These are phyloP conservation scores for Drosophila demipolita DNA, from an alignment of 2,888 invertebrate species.

Conservation along the genomic window DNA sequence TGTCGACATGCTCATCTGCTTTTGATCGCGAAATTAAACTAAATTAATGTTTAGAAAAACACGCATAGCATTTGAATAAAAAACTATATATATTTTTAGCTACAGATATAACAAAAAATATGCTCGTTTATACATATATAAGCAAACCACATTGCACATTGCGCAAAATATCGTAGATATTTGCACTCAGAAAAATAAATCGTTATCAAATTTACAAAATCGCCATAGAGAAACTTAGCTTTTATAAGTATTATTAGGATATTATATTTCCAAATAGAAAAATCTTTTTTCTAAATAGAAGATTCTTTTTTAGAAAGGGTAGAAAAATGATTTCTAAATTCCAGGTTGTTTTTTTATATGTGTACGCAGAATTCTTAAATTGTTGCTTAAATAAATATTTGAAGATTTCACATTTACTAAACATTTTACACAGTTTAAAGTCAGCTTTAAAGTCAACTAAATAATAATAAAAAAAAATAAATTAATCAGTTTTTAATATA, in stretches of 20 bases:
- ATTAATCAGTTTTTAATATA: not conserved
- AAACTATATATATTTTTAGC: slow-evolving; percentile 17
- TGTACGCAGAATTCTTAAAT: not conserved
- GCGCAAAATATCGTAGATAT: slow-evolving; percentile 30
- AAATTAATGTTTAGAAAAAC: slow-evolving; percentile 74
- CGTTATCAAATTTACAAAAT: not conserved
- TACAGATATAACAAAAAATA: slow-evolving; percentile 4
- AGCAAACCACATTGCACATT: slow-evolving; percentile 21
- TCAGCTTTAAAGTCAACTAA: not conserved
- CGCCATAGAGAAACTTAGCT: not conserved
- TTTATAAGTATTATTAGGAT: not conserved
- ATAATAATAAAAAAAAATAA: not conserved
- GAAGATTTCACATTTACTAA: not conserved
- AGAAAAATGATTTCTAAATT: not conserved
- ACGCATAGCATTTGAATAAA: slow-evolving; percentile 64
- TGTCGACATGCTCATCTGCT: slow-evolving; percentile 76
- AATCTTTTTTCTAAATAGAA: not conserved
- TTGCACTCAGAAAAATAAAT: not conserved
- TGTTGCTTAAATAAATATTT: not conserved
- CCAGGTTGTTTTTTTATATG: not conserved
- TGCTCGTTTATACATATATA: not conserved
- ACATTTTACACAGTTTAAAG: not conserved
- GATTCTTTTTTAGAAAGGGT: not conserved
- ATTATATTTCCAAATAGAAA: not conserved
- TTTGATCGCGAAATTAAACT: slow-evolving; percentile 80